Percentiles rank a stretch among this genome's conserved stretches.
These are phyloP conservation scores for Apodemus speciosus DNA, from an alignment of 2,113 vertebrate genomes.

Conservation along the genomic window DNA sequence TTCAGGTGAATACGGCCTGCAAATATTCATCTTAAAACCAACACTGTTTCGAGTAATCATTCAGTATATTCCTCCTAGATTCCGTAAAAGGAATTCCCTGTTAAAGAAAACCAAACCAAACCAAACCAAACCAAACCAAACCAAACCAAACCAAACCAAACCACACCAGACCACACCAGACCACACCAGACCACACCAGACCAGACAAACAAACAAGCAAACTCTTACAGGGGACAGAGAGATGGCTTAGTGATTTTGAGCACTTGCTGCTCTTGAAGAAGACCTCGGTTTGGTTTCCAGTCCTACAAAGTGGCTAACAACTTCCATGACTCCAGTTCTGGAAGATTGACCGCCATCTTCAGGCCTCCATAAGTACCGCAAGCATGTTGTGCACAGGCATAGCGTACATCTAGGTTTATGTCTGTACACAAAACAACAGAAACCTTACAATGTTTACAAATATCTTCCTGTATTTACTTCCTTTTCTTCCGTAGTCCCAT, in stretches of 20 bases:
- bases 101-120: background rate
- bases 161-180: background rate
- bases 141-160: no score
- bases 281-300: background rate
- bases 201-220: background rate
- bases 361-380: background rate
- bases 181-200: no score
- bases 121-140: background rate
- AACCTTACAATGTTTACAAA: constrained; percentile 12
- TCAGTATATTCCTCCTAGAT: background rate
- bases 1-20: background rate
- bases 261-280: background rate
- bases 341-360: background rate
- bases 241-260: background rate
- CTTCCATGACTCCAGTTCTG: background rate
- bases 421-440: background rate
- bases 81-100: background rate
- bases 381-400: background rate
- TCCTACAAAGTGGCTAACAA: background rate
- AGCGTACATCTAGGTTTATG: no score
- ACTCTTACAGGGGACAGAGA: background rate
- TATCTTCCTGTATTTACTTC: background rate
- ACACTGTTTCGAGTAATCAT: background rate
- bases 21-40: background rate
- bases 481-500: background rate